These are phyloP conservation scores for Latrodectus elegans DNA, from an alignment of 2,888 invertebrate species.

Conservation along the genomic window DNA sequence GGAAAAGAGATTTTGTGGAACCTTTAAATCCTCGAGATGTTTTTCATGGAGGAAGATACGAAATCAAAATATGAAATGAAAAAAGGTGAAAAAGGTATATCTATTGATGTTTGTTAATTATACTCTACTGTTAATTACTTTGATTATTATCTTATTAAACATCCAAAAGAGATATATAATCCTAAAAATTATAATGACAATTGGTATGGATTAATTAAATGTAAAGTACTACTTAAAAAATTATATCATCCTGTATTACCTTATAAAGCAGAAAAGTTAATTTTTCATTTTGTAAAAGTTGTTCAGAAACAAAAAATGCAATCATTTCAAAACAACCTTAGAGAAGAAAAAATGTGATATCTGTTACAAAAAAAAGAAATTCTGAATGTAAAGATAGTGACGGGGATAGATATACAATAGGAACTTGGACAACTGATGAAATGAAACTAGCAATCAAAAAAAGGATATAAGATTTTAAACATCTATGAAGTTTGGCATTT, in stretches of 20 bases:
- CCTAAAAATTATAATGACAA: conserved; percentile 21
- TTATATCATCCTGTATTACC: conserved; percentile 8
- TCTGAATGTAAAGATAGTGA: background rate
- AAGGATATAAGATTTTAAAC: no score
- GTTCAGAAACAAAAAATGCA: background rate
- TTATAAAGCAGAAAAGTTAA: conserved; percentile 26
- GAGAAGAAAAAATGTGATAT: background rate
- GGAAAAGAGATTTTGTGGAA: conserved; percentile 25
- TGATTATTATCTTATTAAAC: background rate
- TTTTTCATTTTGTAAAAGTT: conserved; percentile 6
- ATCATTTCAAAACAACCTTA: background rate
- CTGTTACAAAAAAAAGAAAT: background rate
- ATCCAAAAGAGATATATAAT: background rate
- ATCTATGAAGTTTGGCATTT: no score
- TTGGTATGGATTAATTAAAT: conserved; percentile 21
- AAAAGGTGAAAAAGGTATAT: conserved; percentile 7
- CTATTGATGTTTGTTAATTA: conserved; percentile 19
- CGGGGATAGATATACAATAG: background rate
- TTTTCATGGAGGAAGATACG: conserved; percentile 12
- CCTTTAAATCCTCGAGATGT: conserved; percentile 28
- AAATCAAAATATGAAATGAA: conserved; percentile 4
- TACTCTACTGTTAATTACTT: conserved; percentile 20
- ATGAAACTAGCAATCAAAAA: background rate
- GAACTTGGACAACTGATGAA: background rate
- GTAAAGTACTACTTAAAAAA: background rate